A percentile compares a stretch with the other conserved stretches of the same genome.
These are phyloP conservation scores for Drosophila yakuba DNA, from an alignment of 1,140 invertebrate species.

Conservation along the genomic window DNA sequence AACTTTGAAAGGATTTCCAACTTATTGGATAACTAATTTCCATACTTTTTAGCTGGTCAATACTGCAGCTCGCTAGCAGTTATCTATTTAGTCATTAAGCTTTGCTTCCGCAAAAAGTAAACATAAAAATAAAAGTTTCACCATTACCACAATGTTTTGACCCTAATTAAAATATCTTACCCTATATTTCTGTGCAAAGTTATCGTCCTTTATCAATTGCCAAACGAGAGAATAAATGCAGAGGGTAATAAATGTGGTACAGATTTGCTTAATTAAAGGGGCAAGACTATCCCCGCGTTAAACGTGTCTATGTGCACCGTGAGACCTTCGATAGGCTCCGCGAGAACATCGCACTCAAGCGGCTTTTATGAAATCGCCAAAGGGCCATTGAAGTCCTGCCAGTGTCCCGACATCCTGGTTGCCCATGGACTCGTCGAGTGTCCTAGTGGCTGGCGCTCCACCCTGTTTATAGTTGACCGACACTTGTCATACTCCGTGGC, in stretches of 20 bases:
- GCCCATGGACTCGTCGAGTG: conserved; percentile 41
- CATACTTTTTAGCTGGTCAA: conserved; percentile 28
- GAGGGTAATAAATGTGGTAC: too few relatives aligned
- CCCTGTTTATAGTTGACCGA: conserved; percentile 60
- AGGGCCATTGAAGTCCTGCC: conserved; percentile 38
- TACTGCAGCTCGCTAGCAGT: conserved; percentile 47
- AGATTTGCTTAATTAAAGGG: too few relatives aligned
- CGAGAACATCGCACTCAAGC: conserved; percentile 30
- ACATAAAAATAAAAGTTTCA: too few relatives aligned
- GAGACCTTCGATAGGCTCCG: conserved; percentile 19
- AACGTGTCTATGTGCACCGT: not conserved
- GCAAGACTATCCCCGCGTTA: too few relatives aligned
- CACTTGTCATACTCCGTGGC: conserved; percentile 59
- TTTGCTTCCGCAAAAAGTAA: not conserved
- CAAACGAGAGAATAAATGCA: too few relatives aligned
- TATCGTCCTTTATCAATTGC: too few relatives aligned
- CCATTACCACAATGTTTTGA: too few relatives aligned
- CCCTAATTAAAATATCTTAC: too few relatives aligned
- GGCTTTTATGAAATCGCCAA: conserved; percentile 14
- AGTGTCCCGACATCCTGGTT: conserved; percentile 12
- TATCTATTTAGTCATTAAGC: conserved; percentile 16
- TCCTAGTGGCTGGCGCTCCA: conserved; percentile 24
- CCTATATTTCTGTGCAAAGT: too few relatives aligned
- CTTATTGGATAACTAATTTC: conserved; percentile 53
- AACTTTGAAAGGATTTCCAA: conserved; percentile 14